These are phyloP conservation scores for cattle (Bos taurus) DNA, from an alignment of 2,113 vertebrate genomes.

Conservation along the genomic window DNA sequence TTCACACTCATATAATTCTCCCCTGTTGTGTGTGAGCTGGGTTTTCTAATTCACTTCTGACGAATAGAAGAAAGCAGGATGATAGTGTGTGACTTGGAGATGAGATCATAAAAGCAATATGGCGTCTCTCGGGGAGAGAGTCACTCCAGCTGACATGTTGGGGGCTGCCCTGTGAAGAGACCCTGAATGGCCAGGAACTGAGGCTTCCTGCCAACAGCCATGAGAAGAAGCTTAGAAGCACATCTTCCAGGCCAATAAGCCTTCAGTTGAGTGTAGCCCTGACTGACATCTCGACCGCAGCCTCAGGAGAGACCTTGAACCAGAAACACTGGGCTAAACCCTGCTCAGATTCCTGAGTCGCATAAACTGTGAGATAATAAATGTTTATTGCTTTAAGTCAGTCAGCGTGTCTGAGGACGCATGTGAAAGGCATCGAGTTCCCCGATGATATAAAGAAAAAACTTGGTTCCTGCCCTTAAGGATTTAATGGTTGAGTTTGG, in stretches of 20 bases:
- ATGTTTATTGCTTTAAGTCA: background rate
- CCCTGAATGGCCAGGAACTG: background rate
- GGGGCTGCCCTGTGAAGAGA: too few species aligned
- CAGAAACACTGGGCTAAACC: background rate
- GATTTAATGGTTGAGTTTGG: background rate
- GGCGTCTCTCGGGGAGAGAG: background rate
- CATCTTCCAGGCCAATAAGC: background rate
- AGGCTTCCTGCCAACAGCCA: background rate
- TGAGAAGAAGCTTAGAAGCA: background rate
- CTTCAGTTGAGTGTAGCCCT: background rate
- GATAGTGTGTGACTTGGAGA: background rate
- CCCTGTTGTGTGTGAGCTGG: background rate
- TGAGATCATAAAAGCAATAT: background rate
- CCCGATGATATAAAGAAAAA: background rate
- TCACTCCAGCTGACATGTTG: background rate
- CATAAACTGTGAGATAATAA: background rate
- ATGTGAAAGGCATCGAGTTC: fast-evolving
- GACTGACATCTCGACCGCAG: background rate
- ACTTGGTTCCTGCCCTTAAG: background rate
- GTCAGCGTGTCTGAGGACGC: background rate
- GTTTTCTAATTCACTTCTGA: background rate
- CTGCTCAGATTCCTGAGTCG: background rate
- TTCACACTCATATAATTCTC: background rate
- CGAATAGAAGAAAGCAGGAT: background rate
- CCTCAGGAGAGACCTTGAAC: background rate